Base-by-base conservation (phyloP, 2,888 invertebrate genomes). In the Exephanes ischioxanthus region DNA sequence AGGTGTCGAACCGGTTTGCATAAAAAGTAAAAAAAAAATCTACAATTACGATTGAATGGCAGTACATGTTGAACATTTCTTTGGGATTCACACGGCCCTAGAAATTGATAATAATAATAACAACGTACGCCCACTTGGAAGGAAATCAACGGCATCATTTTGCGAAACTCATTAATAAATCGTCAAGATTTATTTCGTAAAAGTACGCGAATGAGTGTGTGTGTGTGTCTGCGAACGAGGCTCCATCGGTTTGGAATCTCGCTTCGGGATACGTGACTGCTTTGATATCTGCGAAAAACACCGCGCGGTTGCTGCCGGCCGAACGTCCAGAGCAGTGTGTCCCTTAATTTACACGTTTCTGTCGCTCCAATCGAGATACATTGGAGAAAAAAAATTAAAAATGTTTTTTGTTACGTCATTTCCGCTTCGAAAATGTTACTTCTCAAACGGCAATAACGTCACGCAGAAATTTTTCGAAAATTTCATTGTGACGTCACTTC, bases 231-330 rank as follows among this genome's bases (percentile, higher is more conserved):
- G 58, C 19, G 22, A 11, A 30, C 61, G 5, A 30, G 6, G 5
- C 1, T 30, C 61, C 33, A 5, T 5, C 30, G 16, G 37, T 53
- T 19, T 37, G 55, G 72, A 76, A 85, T 78, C 75, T 71, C 70
- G 71, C 26, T 63, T 45, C 76, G 76, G 41, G 75, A 68, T 83
- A 80, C 77, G 83, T 68, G 83, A 80, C 72, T 37, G 80, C 72
- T 76, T 80, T 72, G 55, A 58, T 48, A 86, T 83, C 37, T 63
- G 63, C 77, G 67, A 83, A 83, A 83, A 78, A 76, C 70, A 53
- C 37, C 83, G 26, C 51, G 45, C 61, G 71, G 2, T 33, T 22
- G n/a, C 45, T 7, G 51, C 75, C 30, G 51, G 26, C 16, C 41
- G 51, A 73, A 48, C 61, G 45, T 2, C 61, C 7, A 19, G 30